Conservation (phyloP, 1,140 invertebrate species). For the Brachionus rotundiformis region DNA sequence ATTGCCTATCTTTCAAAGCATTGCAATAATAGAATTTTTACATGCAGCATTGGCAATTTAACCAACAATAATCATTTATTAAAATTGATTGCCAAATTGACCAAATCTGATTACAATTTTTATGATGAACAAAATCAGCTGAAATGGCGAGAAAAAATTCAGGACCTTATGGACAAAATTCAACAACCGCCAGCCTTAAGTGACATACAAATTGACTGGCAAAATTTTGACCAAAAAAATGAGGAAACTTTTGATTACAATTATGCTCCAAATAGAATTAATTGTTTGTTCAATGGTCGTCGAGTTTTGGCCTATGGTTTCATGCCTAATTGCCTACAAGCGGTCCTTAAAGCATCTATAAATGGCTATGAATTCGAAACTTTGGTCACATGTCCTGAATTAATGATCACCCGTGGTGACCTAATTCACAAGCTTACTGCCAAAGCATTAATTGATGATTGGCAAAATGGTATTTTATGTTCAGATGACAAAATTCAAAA, state of each 20-base stretch:
- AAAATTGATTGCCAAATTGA: conserved; percentile 57
- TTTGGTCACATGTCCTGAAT: conserved; percentile 61
- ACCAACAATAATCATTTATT: conserved; percentile 59
- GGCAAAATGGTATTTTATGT: conserved; percentile 60
- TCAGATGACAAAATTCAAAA: conserved; percentile 57
- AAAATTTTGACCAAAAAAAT: conserved; percentile 55
- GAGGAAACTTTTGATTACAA: conserved; percentile 54
- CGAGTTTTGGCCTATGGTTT: conserved; percentile 63
- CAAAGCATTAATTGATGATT: conserved; percentile 61
- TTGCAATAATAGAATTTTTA: background rate
- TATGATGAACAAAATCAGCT: conserved; percentile 60
- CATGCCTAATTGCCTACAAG: conserved; percentile 62
- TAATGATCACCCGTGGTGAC: conserved; percentile 59
- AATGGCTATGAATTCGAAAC: conserved; percentile 61
- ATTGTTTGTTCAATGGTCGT: conserved; percentile 61
- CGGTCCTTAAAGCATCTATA: conserved; percentile 59
- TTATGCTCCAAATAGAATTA: conserved; percentile 60
- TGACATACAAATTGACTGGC: conserved; percentile 60
- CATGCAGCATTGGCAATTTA: conserved; percentile 55
- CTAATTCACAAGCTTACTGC: conserved; percentile 61
- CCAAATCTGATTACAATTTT: conserved; percentile 58
- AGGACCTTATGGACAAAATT: conserved; percentile 57
- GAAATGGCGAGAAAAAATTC: conserved; percentile 61
- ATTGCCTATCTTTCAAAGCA: background rate
- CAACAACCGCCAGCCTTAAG: conserved; percentile 59